Percentiles rank a stretch among this genome's conserved stretches.
Evolutionary conservation across 2,888 invertebrate genomes (phyloP).

Genomic region (Andrena marginata): DNA sequence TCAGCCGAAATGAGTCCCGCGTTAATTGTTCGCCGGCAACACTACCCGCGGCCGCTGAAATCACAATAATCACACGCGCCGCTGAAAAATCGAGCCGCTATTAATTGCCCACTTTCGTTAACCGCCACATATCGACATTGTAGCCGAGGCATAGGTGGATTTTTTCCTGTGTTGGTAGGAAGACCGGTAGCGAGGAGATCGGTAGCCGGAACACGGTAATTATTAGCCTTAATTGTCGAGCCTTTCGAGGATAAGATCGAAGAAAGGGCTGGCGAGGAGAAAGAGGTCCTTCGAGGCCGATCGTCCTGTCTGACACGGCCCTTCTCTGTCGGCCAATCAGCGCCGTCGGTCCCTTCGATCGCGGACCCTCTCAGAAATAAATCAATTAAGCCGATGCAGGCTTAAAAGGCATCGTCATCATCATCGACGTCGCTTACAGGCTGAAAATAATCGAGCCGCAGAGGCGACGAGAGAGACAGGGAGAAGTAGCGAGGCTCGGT

Average conservation of each 20-base stretch:
- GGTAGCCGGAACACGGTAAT: slow-evolving; percentile 70
- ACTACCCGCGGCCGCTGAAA: slow-evolving; percentile 18
- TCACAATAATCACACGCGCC: slow-evolving; percentile 46
- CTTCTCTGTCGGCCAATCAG: slow-evolving; percentile 53
- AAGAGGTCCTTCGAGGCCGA: slow-evolving; percentile 61
- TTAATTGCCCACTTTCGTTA: slow-evolving; percentile 57
- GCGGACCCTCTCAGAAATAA: slow-evolving; percentile 78
- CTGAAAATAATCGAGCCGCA: slow-evolving; percentile 60
- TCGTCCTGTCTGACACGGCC: slow-evolving; percentile 45
- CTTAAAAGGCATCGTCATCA: slow-evolving; percentile 79
- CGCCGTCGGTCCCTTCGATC: slow-evolving; percentile 54
- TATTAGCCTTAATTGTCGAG: slow-evolving; percentile 73
- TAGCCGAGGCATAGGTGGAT: slow-evolving; percentile 3
- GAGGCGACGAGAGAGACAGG: background rate
- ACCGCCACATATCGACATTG: slow-evolving; percentile 45
- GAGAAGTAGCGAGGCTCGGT: background rate
- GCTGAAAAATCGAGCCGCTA: slow-evolving; percentile 54
- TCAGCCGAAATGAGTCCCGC: slow-evolving; percentile 31
- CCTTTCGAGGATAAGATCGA: slow-evolving; percentile 70
- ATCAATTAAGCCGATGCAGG: slow-evolving; percentile 82
- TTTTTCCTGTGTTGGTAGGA: slow-evolving; percentile 31
- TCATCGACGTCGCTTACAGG: slow-evolving; percentile 69
- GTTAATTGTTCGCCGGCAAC: slow-evolving; percentile 28
- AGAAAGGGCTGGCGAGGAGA: slow-evolving; percentile 63
- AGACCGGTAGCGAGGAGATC: slow-evolving; percentile 72